A percentile compares a stretch with the other conserved stretches of the same genome.
Conservation (phyloP, 1,140 invertebrate genomes). For the Cephus cinctus region DNA sequence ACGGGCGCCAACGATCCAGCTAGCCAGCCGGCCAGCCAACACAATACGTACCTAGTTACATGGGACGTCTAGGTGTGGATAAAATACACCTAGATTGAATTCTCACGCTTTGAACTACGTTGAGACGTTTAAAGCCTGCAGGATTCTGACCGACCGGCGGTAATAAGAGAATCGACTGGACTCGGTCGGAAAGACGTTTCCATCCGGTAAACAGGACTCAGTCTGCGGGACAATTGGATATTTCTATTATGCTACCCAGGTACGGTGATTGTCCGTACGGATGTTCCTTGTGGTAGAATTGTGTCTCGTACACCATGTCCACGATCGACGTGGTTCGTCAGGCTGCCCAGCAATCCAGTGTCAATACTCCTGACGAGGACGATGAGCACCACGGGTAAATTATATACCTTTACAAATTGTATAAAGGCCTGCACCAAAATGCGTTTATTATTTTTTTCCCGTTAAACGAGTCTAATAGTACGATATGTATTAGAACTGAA, state of each 20-base stretch:
- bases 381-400: constrained; percentile 42
- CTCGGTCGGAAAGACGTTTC: neutral
- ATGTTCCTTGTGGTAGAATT: neutral
- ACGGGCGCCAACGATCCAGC: constrained; percentile 41
- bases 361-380: too few species aligned
- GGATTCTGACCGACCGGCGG: neutral
- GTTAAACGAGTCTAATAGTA: neutral
- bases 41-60: constrained; percentile 10
- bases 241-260: constrained; percentile 9
- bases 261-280: constrained; percentile 12
- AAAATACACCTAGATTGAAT: neutral
- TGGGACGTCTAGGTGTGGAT: neutral
- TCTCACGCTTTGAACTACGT: neutral
- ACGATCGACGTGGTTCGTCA: constrained; percentile 35
- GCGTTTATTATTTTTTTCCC: neutral
- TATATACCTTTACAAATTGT: neutral
- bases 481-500: too few species aligned
- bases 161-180: neutral
- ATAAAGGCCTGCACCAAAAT: neutral
- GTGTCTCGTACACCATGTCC: constrained; percentile 35
- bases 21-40: constrained; percentile 25
- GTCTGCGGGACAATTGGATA: neutral
- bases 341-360: constrained; percentile 25
- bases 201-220: neutral
- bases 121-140: neutral